Evolutionary conservation across 2,888 invertebrate species (phyloP).

Genomic region (Auanema freiburgensis): DNA sequence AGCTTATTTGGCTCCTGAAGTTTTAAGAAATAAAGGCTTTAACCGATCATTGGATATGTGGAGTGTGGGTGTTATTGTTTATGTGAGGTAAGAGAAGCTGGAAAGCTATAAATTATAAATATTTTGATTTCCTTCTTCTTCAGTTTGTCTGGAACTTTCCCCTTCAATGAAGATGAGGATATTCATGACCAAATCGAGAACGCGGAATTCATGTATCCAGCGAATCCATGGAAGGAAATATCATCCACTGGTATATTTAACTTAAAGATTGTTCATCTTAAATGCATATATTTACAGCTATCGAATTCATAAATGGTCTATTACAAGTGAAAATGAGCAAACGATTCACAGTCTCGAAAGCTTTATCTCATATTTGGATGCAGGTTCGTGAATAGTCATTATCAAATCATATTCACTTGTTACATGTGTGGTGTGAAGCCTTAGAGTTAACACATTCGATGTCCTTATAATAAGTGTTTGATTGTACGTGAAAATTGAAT

Average conservation of each 20-base stretch:
- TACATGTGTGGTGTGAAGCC: neutral
- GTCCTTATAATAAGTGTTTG: neutral
- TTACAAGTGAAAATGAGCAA: slow-evolving; percentile 78
- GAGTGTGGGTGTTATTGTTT: slow-evolving; percentile 98
- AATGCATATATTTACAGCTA: slow-evolving; percentile 73
- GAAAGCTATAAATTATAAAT: slow-evolving; percentile 1
- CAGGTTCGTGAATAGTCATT: slow-evolving; percentile 72
- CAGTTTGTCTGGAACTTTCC: slow-evolving; percentile 95
- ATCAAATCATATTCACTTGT: neutral
- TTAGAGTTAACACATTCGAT: neutral
- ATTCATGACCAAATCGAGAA: slow-evolving; percentile 99
- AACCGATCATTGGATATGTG: slow-evolving; percentile 99
- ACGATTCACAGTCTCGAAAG: slow-evolving; percentile 76
- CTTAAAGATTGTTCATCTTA: slow-evolving; percentile 5
- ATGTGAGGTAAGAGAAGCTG: slow-evolving; percentile 74
- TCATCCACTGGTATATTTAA: slow-evolving; percentile 32
- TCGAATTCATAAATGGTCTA: slow-evolving; percentile 94
- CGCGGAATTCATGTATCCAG: slow-evolving; percentile 99
- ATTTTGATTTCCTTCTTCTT: slow-evolving; percentile 7
- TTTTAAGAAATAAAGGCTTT: slow-evolving; percentile 95
- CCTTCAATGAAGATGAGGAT: slow-evolving; percentile 99
- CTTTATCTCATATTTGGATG: slow-evolving; percentile 89
- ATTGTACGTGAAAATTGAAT: neutral
- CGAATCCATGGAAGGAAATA: slow-evolving; percentile 83
- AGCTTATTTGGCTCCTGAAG: slow-evolving; percentile 80